Percentiles rank a stretch among this genome's conserved stretches.
phyloP scores from a whole-genome alignment of 2,797 vertebrate genomes.

The Austrolebias charrua region DNA sequence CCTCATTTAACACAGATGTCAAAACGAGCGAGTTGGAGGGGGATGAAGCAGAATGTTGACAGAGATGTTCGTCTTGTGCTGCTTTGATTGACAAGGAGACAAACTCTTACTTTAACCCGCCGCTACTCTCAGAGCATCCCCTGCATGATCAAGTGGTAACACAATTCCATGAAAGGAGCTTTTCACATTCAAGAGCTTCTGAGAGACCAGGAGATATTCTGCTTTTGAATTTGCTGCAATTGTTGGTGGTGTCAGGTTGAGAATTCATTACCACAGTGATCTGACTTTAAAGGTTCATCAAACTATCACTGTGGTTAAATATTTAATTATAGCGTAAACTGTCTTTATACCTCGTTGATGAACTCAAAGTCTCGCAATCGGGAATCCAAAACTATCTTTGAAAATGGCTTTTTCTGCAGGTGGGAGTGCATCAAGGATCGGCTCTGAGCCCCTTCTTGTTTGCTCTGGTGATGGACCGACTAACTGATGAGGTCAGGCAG shows the following conservation, averaged over 20 bases:
- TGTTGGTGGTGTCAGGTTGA: conserved; percentile 8
- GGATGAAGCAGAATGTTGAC: conserved; percentile 46
- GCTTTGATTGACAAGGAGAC: conserved; percentile 67
- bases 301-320: not conserved
- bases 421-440: too few relatives aligned
- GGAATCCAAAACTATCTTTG: too few relatives aligned
- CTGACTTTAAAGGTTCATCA: not conserved
- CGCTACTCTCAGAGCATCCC: conserved; percentile 45
- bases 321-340: not conserved
- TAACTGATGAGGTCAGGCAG: too few relatives aligned
- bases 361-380: not conserved
- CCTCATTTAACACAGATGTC: conserved; percentile 75
- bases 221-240: conserved; percentile 36
- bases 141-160: conserved; percentile 66
- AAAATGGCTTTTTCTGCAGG: too few relatives aligned
- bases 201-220: conserved; percentile 42
- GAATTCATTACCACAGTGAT: conserved; percentile 6
- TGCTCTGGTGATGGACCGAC: too few relatives aligned
- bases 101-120: conserved; percentile 63
- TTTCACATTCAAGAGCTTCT: conserved; percentile 38
- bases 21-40: conserved; percentile 42
- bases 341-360: not conserved
- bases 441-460: too few relatives aligned
- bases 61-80: conserved; percentile 54
- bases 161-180: conserved; percentile 51